A percentile compares a stretch with the other conserved stretches of the same genome.
Conservation (phyloP, 2,888 invertebrate species). For the Spodoptera littoralis region DNA sequence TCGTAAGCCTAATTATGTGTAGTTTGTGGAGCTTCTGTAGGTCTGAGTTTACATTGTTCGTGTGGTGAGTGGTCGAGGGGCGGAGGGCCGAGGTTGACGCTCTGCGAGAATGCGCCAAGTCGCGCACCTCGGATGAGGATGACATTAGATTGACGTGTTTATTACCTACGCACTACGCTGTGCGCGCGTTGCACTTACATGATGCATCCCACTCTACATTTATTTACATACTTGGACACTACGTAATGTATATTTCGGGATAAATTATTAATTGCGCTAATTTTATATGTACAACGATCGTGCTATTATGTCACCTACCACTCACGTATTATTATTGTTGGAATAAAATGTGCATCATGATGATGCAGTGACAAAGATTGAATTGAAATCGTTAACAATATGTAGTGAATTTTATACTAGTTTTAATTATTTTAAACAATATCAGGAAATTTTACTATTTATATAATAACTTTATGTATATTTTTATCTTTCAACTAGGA, state of each 20-base stretch:
- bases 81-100: conserved; percentile 81
- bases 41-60: conserved; percentile 48
- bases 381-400: no score
- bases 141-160: conserved; percentile 79
- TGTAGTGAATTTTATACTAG: no score
- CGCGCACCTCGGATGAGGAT: conserved; percentile 74
- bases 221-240: conserved; percentile 34
- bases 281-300: no score
- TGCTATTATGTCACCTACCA: no score
- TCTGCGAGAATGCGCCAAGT: conserved; percentile 82
- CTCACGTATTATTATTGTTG: no score
- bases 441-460: no score
- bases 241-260: conserved; percentile 4
- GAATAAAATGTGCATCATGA: no score
- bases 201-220: conserved; percentile 48
- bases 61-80: conserved; percentile 57
- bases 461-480: no score
- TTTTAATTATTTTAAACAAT: no score
- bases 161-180: conserved; percentile 65
- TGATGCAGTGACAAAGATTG: no score
- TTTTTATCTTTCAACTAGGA: no score
- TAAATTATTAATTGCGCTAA: background rate
- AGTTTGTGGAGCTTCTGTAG: conserved; percentile 31
- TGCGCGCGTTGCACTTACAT: conserved; percentile 56
- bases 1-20: conserved; percentile 5